Base-by-base conservation (phyloP, 2,797 vertebrate species). In the Cygnus olor region DNA sequence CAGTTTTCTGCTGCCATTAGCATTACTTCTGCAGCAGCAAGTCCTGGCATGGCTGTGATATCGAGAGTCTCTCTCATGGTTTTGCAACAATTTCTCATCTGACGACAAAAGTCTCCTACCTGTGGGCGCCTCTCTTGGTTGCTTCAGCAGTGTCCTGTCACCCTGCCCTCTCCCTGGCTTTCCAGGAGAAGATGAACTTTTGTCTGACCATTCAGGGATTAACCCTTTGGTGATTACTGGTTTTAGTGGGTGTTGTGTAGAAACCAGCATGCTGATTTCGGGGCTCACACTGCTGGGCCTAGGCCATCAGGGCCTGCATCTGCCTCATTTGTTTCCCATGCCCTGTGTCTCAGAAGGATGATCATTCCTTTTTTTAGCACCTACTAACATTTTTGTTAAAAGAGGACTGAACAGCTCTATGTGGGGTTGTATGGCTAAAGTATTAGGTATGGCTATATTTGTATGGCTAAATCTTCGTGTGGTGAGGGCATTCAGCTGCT, bases 211-310 rank as follows among this genome's bases (percentile, higher is more conserved):
- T 20, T 45, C 7, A 38, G 49, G 36, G 22, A 58, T 79, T 42
- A 64, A 76, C 6, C 49, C 54, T 81, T 72, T 0, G 0, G 27
- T 51, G 64, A 40, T 58, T 4, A 69, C 32, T 54, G 70, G 32
- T 36, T 70, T 32, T 32, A 45, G 60, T 22, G 20, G 32, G 9
- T 16, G 40, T 44, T 74, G 40, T 32, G 20, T 34, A 85, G 64
- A 66, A 89, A 66, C 15, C 25, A 66, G 64, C 30, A 53, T 38
- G 32, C 4, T 10, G 36, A 44, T 80, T 16, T 57, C 13, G 1
- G n/a, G 32, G 15, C 30, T 63, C 21, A 11, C 2, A 0, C 42
- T 51, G 13, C 27, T 60, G 11, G 36, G 44, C 57, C 7, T 0
- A 14, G 58, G 58, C 60, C 42, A 36, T 24, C 30, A 9, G 49